phyloP scores from a whole-genome alignment of 2,797 vertebrate species.

The Pampus argenteus region DNA sequence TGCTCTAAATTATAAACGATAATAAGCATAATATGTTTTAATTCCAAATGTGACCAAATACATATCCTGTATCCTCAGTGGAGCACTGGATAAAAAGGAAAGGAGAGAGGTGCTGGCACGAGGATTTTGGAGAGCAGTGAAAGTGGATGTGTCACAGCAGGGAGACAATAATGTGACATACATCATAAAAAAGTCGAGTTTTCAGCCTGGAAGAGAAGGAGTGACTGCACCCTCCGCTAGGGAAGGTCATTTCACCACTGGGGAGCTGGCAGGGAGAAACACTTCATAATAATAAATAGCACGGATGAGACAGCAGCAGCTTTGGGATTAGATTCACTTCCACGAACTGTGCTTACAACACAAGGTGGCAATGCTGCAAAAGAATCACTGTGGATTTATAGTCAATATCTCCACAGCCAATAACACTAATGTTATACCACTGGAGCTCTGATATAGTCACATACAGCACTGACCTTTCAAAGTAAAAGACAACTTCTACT shows the following conservation, averaged over 20 bases:
- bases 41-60: neutral
- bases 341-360: conserved; percentile 26
- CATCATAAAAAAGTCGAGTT: conserved; percentile 21
- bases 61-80: neutral
- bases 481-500: conserved; percentile 5
- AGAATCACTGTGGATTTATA: conserved; percentile 1
- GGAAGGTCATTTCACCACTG: conserved; percentile 39
- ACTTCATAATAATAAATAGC: conserved; percentile 40
- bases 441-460: conserved; percentile 8
- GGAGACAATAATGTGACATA: conserved; percentile 8
- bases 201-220: conserved; percentile 17
- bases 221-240: conserved; percentile 13
- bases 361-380: conserved; percentile 20
- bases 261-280: conserved; percentile 24
- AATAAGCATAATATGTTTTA: neutral
- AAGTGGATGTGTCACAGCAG: neutral
- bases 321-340: conserved; percentile 40
- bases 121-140: neutral
- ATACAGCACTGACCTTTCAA: conserved; percentile 40
- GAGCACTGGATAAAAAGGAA: neutral
- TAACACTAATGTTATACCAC: conserved; percentile 2
- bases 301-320: conserved; percentile 31
- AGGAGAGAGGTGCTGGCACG: neutral
- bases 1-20: neutral
- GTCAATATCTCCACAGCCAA: conserved; percentile 41